These are phyloP conservation scores for Phataginus tetradactyla DNA, from an alignment of 2,797 vertebrate species.

Conservation along the genomic window DNA sequence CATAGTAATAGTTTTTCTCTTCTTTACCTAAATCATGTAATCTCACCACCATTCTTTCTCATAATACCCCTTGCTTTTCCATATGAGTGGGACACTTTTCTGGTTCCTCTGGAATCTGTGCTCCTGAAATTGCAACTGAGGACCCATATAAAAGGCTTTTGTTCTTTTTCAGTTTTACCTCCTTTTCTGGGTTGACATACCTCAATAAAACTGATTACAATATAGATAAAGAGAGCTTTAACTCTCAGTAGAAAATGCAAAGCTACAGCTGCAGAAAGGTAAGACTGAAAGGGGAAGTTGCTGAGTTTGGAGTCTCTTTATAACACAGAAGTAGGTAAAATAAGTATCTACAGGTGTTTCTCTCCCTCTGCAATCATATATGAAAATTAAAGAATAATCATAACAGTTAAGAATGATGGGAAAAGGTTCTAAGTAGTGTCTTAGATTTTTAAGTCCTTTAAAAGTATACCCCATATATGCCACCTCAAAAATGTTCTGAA, in stretches of 20 bases:
- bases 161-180: too few relatives aligned
- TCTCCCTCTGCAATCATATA: neutral
- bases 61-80: neutral
- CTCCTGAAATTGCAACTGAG: too few relatives aligned
- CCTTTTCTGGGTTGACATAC: neutral
- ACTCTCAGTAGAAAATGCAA: neutral
- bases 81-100: neutral
- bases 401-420: neutral
- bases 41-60: neutral
- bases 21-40: neutral
- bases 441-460: conserved; percentile 6
- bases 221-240: neutral
- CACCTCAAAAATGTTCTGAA: neutral
- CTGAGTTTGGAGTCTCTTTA: neutral
- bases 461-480: neutral
- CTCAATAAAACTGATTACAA: neutral
- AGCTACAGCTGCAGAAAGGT: neutral
- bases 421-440: neutral
- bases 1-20: neutral
- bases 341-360: neutral
- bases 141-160: too few relatives aligned
- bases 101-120: neutral
- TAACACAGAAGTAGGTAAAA: neutral
- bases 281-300: neutral
- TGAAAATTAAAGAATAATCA: conserved; percentile 38